Evolutionary conservation across 2,113 vertebrate species (phyloP).

Genomic region (Amia ocellicauda): DNA sequence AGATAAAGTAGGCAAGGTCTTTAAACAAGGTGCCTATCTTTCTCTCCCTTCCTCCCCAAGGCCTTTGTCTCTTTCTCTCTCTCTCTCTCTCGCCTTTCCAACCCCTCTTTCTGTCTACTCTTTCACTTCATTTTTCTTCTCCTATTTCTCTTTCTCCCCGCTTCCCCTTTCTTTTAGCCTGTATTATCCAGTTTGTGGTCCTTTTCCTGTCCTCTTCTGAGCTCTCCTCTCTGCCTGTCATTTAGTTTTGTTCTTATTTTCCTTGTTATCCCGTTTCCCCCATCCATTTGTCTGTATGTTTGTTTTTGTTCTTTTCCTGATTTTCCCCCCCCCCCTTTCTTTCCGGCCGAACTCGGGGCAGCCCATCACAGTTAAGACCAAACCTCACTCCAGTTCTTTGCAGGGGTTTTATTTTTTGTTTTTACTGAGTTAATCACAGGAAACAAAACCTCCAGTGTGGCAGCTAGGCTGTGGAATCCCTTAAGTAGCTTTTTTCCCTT

Average conservation of each 20-base stretch:
- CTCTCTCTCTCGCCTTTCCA: constrained; percentile 7
- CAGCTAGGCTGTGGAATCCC: too few species aligned
- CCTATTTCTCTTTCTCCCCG: neutral
- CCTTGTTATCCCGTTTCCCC: neutral
- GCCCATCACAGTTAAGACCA: too few species aligned
- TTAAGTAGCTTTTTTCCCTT: too few species aligned
- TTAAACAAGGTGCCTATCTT: too few species aligned
- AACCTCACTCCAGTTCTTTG: too few species aligned
- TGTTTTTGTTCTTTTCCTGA: neutral
- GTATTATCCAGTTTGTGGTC: neutral
- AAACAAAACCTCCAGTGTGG: too few species aligned
- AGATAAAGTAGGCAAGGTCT: too few species aligned
- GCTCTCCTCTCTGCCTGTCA: neutral
- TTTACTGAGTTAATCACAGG: too few species aligned
- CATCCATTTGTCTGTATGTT: neutral
- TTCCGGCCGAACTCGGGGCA: too few species aligned
- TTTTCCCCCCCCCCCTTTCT: too few species aligned
- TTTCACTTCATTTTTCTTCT: neutral
- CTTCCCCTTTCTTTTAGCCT: neutral
- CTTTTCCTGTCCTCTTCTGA: neutral
- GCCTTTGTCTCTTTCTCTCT: constrained; percentile 3
- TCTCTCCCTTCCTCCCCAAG: constrained; percentile 11
- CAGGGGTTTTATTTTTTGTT: too few species aligned
- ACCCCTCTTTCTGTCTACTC: neutral
- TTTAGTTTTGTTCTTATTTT: neutral